Evolutionary conservation across 2,888 invertebrate genomes (phyloP).

Genomic region (Sepiola atlantica): DNA sequence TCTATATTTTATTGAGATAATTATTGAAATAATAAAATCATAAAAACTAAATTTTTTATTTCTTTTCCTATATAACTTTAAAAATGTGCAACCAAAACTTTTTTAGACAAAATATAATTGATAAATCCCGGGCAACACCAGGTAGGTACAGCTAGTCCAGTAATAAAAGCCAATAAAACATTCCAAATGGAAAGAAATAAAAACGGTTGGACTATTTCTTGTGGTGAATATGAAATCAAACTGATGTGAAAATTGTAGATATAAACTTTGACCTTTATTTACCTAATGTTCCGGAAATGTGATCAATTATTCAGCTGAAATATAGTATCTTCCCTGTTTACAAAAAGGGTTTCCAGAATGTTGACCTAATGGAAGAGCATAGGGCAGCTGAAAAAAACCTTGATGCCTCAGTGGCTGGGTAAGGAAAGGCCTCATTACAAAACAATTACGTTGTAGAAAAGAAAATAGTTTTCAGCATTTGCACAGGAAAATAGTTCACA

Average conservation of each 20-base stretch:
- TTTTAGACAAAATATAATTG: too few species aligned
- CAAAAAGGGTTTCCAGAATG: neutral
- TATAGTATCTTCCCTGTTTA: neutral
- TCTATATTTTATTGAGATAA: too few species aligned
- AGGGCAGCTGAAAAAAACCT: neutral
- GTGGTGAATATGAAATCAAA: neutral
- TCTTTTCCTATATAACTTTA: too few species aligned
- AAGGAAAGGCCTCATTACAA: neutral
- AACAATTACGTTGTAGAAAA: neutral
- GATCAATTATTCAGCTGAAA: neutral
- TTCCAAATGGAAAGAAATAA: neutral
- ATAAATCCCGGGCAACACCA: too few species aligned
- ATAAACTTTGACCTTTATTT: constrained; percentile 33
- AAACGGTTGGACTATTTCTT: neutral
- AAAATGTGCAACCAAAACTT: too few species aligned
- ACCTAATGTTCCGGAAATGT: neutral
- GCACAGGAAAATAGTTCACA: too few species aligned
- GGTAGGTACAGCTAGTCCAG: neutral
- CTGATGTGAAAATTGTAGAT: neutral
- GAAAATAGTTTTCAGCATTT: too few species aligned
- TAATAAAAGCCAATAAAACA: neutral
- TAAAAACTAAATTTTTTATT: too few species aligned
- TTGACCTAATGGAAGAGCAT: neutral
- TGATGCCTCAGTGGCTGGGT: neutral
- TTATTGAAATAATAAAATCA: too few species aligned